Evolutionary conservation across 1,140 invertebrate species (phyloP).

Genomic region (Bombus vancouverensis): DNA sequence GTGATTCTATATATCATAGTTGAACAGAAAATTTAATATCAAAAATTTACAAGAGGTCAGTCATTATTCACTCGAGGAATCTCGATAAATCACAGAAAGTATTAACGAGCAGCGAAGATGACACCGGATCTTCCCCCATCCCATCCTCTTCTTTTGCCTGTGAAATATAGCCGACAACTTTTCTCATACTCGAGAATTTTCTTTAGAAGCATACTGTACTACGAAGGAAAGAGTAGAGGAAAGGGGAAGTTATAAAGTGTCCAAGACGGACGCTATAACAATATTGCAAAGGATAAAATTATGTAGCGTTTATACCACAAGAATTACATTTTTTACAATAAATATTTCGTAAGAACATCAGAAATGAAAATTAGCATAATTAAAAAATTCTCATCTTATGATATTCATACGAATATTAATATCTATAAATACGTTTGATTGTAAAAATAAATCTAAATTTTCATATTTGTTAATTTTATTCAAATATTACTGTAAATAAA

Average conservation of each 20-base stretch:
- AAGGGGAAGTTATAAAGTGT: conserved; percentile 59
- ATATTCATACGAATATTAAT: neutral
- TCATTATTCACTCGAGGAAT: conserved; percentile 75
- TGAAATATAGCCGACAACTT: conserved; percentile 80
- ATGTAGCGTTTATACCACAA: conserved; percentile 32
- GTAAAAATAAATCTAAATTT: neutral
- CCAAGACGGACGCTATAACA: conserved; percentile 53
- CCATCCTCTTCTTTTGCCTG: conserved; percentile 59
- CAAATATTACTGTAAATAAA: neutral
- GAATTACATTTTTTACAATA: conserved; percentile 8
- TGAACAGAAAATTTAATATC: conserved; percentile 72
- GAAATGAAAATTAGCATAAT: too few relatives aligned
- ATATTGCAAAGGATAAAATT: conserved; percentile 47
- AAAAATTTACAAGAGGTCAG: conserved; percentile 73
- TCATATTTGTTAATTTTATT: neutral
- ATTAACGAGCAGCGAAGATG: conserved; percentile 80
- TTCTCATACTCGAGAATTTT: conserved; percentile 77
- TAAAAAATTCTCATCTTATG: neutral
- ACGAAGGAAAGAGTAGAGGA: conserved; percentile 10
- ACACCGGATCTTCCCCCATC: conserved; percentile 75
- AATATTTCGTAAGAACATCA: neutral
- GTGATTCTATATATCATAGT: conserved; percentile 12
- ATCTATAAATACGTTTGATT: neutral
- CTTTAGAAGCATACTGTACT: conserved; percentile 50
- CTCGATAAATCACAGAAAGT: conserved; percentile 76